Conservation (phyloP, 2,797 vertebrate species). For the Orestias chungarensis region DNA sequence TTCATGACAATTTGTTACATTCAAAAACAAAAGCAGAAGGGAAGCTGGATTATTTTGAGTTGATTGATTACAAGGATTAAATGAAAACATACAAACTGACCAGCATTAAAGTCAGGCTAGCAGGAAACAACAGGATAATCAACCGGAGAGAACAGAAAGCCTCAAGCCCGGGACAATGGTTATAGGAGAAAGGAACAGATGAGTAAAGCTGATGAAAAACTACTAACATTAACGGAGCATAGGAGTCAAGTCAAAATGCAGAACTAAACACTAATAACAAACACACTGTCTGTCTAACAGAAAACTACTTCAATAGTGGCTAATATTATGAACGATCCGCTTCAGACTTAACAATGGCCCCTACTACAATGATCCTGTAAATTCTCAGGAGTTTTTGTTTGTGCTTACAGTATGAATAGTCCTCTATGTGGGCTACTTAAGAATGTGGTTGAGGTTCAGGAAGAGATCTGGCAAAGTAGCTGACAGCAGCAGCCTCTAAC, state of each 20-base stretch:
- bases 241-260: not conserved
- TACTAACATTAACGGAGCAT: not conserved
- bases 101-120: not conserved
- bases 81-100: not conserved
- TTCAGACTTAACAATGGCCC: not conserved
- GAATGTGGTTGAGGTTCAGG: conserved; percentile 21
- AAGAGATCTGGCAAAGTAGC: conserved; percentile 33
- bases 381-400: conserved; percentile 4
- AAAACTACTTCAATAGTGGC: not conserved
- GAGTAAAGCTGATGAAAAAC: not conserved
- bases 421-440: conserved; percentile 10
- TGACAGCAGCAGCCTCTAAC: conserved; percentile 40
- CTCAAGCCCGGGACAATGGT: not conserved
- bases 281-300: not conserved
- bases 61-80: not conserved
- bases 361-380: not conserved
- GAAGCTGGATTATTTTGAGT: not conserved
- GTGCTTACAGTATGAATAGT: conserved; percentile 20
- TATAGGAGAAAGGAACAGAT: not conserved
- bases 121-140: not conserved
- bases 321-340: not conserved
- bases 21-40: not conserved
- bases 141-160: not conserved
- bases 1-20: not conserved
- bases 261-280: not conserved